Percentiles rank a stretch among this genome's conserved stretches.
Conservation (phyloP, 2,113 vertebrate species). For the Loxodonta africana region DNA sequence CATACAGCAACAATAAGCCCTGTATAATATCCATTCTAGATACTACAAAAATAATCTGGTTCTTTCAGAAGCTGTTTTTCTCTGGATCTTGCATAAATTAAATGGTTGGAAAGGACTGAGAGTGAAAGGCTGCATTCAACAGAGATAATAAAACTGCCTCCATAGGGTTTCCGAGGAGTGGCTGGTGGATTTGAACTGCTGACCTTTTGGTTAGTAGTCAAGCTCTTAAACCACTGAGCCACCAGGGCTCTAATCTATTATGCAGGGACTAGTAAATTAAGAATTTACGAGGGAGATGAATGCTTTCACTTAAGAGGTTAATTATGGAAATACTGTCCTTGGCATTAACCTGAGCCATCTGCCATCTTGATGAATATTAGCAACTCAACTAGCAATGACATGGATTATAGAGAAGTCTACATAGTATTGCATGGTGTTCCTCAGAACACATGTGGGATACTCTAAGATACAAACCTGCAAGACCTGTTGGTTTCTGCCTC, state of each 20-base stretch:
- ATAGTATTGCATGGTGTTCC: fast-evolving
- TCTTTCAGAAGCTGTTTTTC: not conserved
- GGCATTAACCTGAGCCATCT: not conserved
- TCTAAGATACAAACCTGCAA: not conserved
- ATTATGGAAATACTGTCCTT: conserved; percentile 8
- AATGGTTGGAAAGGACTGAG: not conserved
- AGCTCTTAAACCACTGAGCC: too few relatives aligned
- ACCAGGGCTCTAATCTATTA: not conserved
- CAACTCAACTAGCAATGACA: not conserved
- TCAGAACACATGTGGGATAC: not conserved
- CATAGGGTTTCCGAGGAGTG: too few relatives aligned
- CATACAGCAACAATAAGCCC: not conserved
- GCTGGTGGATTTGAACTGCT: too few relatives aligned
- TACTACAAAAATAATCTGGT: not conserved
- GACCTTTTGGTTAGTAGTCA: too few relatives aligned
- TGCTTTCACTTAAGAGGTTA: not conserved
- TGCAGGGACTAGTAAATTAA: not conserved
- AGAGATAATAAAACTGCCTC: not conserved
- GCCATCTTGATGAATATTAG: not conserved
- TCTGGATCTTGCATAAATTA: not conserved
- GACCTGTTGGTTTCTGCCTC: not conserved
- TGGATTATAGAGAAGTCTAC: not conserved
- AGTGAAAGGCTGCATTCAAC: not conserved
- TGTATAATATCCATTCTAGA: not conserved
- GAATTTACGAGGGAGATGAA: not conserved